Conservation (phyloP, 2,888 invertebrate genomes). For the Melieria picta region DNA sequence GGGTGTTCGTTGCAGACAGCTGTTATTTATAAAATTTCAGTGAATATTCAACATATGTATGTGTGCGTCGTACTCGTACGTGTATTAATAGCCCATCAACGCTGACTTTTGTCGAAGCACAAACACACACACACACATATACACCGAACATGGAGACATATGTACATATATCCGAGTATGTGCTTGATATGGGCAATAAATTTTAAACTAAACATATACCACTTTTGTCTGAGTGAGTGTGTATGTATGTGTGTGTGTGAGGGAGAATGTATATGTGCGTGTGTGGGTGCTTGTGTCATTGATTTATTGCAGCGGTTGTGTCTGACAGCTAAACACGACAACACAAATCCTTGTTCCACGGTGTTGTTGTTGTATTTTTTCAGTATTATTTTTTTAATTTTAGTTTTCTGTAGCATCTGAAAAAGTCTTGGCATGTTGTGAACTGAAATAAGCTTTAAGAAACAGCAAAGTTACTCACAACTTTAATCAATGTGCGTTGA, state of each 20-base stretch:
- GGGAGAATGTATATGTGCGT: no score
- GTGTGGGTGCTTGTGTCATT: neutral
- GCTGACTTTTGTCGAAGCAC: neutral
- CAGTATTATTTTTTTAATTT: neutral
- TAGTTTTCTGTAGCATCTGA: neutral
- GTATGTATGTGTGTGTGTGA: no score
- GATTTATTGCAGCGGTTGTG: slow-evolving; percentile 14
- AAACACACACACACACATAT: neutral
- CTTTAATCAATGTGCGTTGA: no score
- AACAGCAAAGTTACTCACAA: no score
- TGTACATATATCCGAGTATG: neutral
- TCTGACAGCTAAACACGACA: slow-evolving; percentile 18
- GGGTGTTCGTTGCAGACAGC: no score
- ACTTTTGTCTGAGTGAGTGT: neutral
- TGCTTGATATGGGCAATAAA: slow-evolving; percentile 11
- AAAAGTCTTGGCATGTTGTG: neutral
- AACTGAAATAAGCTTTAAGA: neutral
- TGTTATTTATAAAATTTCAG: no score
- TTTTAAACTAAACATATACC: slow-evolving; percentile 4
- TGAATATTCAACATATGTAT: no score
- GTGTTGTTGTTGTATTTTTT: neutral
- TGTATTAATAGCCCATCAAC: neutral
- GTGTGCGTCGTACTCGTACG: no score
- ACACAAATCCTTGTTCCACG: slow-evolving; percentile 12
- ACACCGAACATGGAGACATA: neutral